Base-by-base conservation (phyloP, 2,888 invertebrate species). In the Phortica okadai region DNA sequence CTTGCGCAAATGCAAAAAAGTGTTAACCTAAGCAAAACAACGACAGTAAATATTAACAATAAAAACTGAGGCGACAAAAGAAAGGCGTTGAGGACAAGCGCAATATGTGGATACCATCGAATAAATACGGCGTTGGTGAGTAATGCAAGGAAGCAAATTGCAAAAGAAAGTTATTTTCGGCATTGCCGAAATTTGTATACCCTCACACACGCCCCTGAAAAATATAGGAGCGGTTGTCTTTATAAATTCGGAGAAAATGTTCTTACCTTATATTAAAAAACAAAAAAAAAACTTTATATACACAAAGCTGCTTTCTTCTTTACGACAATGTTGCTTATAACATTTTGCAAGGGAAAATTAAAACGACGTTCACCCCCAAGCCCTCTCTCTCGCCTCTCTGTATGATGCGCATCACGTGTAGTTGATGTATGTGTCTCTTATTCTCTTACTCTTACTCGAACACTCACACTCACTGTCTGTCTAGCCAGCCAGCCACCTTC, bases 91-190 rank as follows among this genome's bases (percentile, higher is more conserved):
- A 33, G 33, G 33, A 33, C 33, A 33, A 72, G 76, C 76, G 77
- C 58, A 87, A 87, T 84, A 91, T 91, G 91, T 91, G 91, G 91
- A 91, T 91, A 90, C 88, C 91, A 81, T 90, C 91, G 74, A 91
- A 91, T 82, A 91, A 91, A 89, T 91, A 91, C 87, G 91, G 91
- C 83, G 91, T 91, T 83, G 91, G 91, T 91, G 81, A 91, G 91
- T 89, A 79, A 58, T 44, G 14, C 44, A 45, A 45, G 72, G 56
- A 79, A 59, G 79, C 83, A 78, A 2, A 5, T 50, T 14, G 21
- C 21, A 21, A 8, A 50, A 50, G 6, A 8, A 6, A 2, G 14
- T 14, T 50, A 50, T 50, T 50, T 50, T 50, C 50, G 8, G 14
- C 8, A 3, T 14, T 50, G 14, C 50, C 1, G 33, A 33, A 33